A percentile compares a stretch with the other conserved stretches of the same genome.
phyloP scores from a whole-genome alignment of 2,113 vertebrate genomes.

The Zosterops borbonicus region DNA sequence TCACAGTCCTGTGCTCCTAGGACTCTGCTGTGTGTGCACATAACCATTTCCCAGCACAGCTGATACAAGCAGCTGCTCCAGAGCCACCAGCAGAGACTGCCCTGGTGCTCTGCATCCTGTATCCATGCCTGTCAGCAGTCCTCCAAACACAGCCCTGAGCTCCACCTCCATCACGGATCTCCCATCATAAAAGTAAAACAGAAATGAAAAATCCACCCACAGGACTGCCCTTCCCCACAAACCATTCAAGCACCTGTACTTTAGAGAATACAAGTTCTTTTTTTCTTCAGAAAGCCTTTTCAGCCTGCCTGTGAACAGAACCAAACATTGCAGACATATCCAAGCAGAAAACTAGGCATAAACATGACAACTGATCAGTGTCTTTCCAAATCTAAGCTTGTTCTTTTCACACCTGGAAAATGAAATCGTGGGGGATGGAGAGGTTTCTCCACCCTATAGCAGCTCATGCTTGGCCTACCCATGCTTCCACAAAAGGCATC shows the following conservation, averaged over 20 bases:
- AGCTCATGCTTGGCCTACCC: not conserved
- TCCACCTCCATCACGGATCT: not conserved
- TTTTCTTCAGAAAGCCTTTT: not conserved
- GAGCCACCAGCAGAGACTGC: not conserved
- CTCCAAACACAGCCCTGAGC: not conserved
- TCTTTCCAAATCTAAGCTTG: not conserved
- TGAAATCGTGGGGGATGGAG: not conserved
- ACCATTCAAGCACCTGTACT: not conserved
- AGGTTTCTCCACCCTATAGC: not conserved
- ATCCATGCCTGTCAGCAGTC: not conserved
- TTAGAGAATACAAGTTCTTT: not conserved
- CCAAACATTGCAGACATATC: not conserved
- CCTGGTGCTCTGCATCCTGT: not conserved
- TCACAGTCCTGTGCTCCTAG: not conserved
- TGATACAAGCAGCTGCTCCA: accelerated
- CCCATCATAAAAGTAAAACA: not conserved
- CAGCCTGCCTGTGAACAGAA: not conserved
- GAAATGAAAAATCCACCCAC: not conserved
- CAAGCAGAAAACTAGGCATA: not conserved
- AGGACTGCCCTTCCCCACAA: not conserved
- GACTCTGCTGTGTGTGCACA: not conserved
- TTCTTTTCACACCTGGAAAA: not conserved
- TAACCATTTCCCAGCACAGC: not conserved
- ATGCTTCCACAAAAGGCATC: not conserved
- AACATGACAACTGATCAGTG: not conserved